phyloP scores from a whole-genome alignment of 30 jellyfish, hydroid and myxozoan genomes.

The Pelagia noctiluca region DNA sequence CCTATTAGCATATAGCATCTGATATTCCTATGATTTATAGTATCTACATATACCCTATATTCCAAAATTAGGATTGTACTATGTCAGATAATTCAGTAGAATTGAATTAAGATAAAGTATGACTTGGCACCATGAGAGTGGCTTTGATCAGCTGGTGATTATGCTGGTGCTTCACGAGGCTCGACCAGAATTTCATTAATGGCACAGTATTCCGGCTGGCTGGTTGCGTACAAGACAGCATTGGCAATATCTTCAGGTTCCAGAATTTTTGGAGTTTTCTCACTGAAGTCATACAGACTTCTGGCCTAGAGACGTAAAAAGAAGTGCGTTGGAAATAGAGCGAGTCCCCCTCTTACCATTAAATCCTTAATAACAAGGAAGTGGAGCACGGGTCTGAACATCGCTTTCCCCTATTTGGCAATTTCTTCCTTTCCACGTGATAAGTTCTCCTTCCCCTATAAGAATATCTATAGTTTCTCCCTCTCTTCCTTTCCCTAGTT shows the following conservation, averaged over 20 bases:
- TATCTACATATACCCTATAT: no score
- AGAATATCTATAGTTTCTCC: no score
- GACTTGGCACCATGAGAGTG: background rate
- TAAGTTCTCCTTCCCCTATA: no score
- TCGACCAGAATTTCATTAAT: slow-evolving; percentile 85
- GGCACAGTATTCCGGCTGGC: slow-evolving; percentile 82
- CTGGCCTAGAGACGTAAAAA: slow-evolving; percentile 59
- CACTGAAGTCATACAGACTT: slow-evolving; percentile 64
- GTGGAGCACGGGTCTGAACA: background rate
- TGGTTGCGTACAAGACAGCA: slow-evolving; percentile 84
- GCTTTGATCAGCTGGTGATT: background rate
- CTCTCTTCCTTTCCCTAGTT: no score
- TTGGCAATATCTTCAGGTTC: slow-evolving; percentile 86
- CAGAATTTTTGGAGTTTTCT: slow-evolving; percentile 59
- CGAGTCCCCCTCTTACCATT: no score
- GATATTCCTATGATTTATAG: no score
- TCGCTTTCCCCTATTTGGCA: background rate
- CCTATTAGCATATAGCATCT: no score
- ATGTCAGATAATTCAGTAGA: background rate
- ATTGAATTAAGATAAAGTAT: background rate
- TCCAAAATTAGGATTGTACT: no score
- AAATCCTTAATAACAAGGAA: background rate
- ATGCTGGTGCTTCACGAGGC: slow-evolving; percentile 88
- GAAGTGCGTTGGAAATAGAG: no score
- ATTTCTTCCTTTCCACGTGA: no score